Conservation (phyloP, 2,888 invertebrate species). For the Chrysomela aeneicollis region DNA sequence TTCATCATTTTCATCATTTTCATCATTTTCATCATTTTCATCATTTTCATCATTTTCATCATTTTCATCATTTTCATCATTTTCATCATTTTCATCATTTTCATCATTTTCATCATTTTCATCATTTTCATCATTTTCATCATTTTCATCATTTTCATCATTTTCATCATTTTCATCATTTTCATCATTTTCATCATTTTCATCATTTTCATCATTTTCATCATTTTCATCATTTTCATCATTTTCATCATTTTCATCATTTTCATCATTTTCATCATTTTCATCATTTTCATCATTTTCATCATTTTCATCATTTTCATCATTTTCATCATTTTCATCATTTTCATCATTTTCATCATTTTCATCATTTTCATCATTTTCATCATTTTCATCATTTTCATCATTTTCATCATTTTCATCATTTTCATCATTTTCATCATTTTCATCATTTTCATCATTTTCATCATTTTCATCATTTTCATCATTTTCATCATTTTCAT, state of each 20-base stretch:
- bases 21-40: constrained; percentile 12
- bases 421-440: constrained; percentile 1
- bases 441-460: neutral
- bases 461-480: constrained; percentile 10
- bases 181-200: constrained; percentile 5
- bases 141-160: neutral
- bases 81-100: neutral
- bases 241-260: constrained; percentile 7
- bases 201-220: constrained; percentile 4
- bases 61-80: constrained; percentile 1
- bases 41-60: neutral
- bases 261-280: constrained; percentile 2
- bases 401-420: neutral
- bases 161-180: constrained; percentile 9
- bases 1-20: neutral
- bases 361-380: neutral
- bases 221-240: neutral
- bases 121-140: constrained; percentile 5
- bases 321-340: constrained; percentile 6
- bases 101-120: constrained; percentile 10
- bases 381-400: constrained; percentile 12
- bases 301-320: constrained; percentile 1
- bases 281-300: neutral
- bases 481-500: constrained; percentile 5
- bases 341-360: constrained; percentile 11